Evolutionary conservation across 1,140 invertebrate genomes (phyloP).

Genomic region (Panulirus ornatus): DNA sequence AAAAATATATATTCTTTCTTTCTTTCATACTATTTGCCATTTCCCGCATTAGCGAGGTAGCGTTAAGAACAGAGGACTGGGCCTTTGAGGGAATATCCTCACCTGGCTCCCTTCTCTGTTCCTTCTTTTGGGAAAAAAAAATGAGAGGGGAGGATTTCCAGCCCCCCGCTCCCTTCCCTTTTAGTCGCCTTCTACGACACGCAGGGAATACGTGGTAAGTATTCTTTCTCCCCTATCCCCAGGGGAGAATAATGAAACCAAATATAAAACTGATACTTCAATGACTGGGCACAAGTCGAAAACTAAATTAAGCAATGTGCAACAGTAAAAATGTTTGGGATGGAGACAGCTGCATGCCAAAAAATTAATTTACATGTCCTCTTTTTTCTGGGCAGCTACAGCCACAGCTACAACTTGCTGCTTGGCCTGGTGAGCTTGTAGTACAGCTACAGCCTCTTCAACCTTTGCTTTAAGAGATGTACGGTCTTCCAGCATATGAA

Average conservation of each 20-base stretch:
- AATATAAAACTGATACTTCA: conserved; percentile 62
- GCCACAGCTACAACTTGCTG: conserved; percentile 80
- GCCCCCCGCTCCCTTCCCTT: no score
- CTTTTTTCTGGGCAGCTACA: conserved; percentile 73
- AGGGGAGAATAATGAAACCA: conserved; percentile 19
- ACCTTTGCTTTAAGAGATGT: conserved; percentile 96
- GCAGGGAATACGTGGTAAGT: no score
- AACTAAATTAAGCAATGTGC: conserved; percentile 46
- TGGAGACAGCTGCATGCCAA: conserved; percentile 19
- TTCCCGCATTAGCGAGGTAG: no score
- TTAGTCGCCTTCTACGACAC: no score
- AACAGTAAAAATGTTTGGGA: conserved; percentile 35
- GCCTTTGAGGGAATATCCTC: no score
- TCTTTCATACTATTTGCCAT: no score
- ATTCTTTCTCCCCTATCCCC: conserved; percentile 56
- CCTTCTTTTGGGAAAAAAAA: no score
- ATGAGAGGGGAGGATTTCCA: no score
- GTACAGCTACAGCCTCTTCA: conserved; percentile 97
- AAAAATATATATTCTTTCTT: no score
- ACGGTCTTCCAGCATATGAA: conserved; percentile 98
- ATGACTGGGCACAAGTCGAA: conserved; percentile 63
- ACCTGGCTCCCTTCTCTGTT: no score
- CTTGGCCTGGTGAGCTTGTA: conserved; percentile 97
- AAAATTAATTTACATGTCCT: conserved; percentile 56
- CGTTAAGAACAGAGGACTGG: no score